Evolutionary conservation across 1,140 invertebrate genomes (phyloP).

Genomic region (Zaprionus gabonicus): DNA sequence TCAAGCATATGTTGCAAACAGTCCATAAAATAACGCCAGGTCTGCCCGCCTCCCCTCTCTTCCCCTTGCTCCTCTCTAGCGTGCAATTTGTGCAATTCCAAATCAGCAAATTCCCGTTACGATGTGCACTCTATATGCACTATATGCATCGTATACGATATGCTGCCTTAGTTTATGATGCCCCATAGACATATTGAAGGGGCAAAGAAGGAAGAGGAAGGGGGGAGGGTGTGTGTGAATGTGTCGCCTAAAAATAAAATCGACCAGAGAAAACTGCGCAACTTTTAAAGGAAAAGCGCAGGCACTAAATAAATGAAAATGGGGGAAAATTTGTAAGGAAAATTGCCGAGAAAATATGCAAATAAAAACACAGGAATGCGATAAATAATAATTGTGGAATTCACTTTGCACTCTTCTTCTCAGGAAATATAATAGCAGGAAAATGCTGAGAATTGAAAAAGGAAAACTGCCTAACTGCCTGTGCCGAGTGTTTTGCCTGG

Average conservation of each 20-base stretch:
- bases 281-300: not conserved
- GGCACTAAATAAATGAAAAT: not conserved
- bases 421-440: not conserved
- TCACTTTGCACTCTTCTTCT: not conserved
- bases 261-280: not conserved
- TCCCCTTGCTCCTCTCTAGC: not conserved
- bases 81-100: constrained; percentile 5
- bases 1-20: constrained; percentile 30
- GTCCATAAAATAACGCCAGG: constrained; percentile 20
- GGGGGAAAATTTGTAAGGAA: not conserved
- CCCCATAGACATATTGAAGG: not conserved
- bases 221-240: not conserved
- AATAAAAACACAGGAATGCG: not conserved
- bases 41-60: not conserved
- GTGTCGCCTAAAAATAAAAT: constrained; percentile 5
- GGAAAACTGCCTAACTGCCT: not conserved
- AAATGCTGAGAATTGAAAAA: not conserved
- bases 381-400: constrained; percentile 5
- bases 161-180: constrained; percentile 4
- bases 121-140: not conserved
- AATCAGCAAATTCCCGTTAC: constrained; percentile 20
- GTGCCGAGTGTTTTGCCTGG: not conserved
- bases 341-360: constrained; percentile 7
- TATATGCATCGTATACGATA: constrained; percentile 2
- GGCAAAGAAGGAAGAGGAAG: no score